Percentiles rank a stretch among this genome's conserved stretches.
Conservation (phyloP, 2,888 invertebrate species). For the Pristionchus fissidentatus region DNA sequence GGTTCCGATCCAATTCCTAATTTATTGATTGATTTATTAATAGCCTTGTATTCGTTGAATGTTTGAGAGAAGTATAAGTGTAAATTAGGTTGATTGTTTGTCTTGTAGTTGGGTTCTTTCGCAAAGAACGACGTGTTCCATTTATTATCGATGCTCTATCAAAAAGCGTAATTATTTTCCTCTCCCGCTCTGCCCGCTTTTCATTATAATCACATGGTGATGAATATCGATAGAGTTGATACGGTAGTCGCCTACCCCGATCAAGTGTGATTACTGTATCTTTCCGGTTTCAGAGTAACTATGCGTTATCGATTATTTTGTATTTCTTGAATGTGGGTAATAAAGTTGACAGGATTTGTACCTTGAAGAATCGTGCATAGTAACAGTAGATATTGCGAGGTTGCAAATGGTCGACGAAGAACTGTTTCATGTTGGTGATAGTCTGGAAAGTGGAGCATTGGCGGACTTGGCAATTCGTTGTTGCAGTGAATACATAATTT, state of each 20-base stretch:
- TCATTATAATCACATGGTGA: slow-evolving; percentile 16
- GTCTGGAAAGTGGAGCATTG: slow-evolving; percentile 8
- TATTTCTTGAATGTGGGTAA: slow-evolving; percentile 2
- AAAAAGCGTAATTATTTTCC: slow-evolving; percentile 7
- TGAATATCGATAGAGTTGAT: too few relatives aligned
- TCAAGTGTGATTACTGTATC: not conserved
- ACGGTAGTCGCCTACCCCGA: too few relatives aligned
- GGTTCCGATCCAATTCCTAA: not conserved
- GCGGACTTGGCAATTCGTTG: too few relatives aligned
- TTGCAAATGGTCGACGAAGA: slow-evolving; percentile 58
- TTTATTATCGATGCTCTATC: slow-evolving; percentile 24
- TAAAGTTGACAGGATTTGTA: slow-evolving; percentile 10
- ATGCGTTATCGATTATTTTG: not conserved
- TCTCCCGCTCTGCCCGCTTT: not conserved
- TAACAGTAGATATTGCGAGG: slow-evolving; percentile 60
- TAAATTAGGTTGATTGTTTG: slow-evolving; percentile 29
- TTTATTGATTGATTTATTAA: slow-evolving; percentile 26
- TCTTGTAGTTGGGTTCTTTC: not conserved
- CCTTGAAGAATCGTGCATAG: slow-evolving; percentile 55
- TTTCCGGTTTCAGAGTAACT: not conserved
- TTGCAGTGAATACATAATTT: too few relatives aligned
- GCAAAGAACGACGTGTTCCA: slow-evolving; percentile 10
- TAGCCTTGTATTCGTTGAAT: not conserved
- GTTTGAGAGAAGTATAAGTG: not conserved
- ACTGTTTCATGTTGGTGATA: slow-evolving; percentile 48